Percentiles rank a stretch among this genome's conserved stretches.
phyloP scores from a whole-genome alignment of 2,888 invertebrate species.

The Andrena marginata region DNA sequence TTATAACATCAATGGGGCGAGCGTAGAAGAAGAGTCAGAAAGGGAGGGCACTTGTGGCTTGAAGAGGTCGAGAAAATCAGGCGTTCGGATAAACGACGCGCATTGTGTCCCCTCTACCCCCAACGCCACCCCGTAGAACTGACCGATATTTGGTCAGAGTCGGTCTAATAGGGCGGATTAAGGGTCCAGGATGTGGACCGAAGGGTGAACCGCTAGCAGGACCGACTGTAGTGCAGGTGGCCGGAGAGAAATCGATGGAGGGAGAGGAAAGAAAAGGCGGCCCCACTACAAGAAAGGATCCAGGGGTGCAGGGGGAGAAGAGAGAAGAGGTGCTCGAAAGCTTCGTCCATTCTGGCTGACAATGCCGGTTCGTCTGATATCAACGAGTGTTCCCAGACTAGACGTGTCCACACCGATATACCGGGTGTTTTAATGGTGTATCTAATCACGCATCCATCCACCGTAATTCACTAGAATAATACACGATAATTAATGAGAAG shows the following conservation, averaged over 20 bases:
- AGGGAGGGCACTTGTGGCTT: slow-evolving; percentile 42
- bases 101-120: slow-evolving; percentile 56
- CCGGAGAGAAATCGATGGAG: slow-evolving; percentile 48
- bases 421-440: slow-evolving; percentile 48
- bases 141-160: slow-evolving; percentile 72
- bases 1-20: slow-evolving; percentile 29
- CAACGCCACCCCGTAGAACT: slow-evolving; percentile 38
- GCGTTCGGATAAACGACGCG: slow-evolving; percentile 60
- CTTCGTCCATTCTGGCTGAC: slow-evolving; percentile 71
- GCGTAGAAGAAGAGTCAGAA: slow-evolving; percentile 19
- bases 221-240: slow-evolving; percentile 50
- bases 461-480: no score
- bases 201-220: slow-evolving; percentile 43
- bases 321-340: slow-evolving; percentile 71
- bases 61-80: slow-evolving; percentile 67
- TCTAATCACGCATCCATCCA: no score
- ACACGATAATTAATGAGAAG: no score
- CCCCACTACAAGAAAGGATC: slow-evolving; percentile 63
- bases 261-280: slow-evolving; percentile 57
- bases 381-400: slow-evolving; percentile 55
- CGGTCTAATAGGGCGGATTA: slow-evolving; percentile 69
- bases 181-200: slow-evolving; percentile 51
- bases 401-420: slow-evolving; percentile 53
- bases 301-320: slow-evolving; percentile 43
- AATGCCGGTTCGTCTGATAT: slow-evolving; percentile 65